Percentiles rank a stretch among this genome's conserved stretches.
Evolutionary conservation across 2,888 invertebrate genomes (phyloP).

Genomic region (Eupithecia tripunctaria): DNA sequence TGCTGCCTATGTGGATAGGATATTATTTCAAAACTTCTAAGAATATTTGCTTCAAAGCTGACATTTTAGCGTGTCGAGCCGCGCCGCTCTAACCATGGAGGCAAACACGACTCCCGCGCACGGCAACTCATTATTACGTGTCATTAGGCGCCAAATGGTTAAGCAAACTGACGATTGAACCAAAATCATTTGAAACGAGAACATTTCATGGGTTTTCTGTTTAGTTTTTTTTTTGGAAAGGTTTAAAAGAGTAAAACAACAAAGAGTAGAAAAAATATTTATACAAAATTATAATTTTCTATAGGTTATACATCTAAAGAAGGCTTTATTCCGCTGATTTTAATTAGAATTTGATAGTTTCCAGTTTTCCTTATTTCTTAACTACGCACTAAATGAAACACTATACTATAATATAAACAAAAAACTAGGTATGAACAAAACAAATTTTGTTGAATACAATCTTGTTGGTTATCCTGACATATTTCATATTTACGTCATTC

Average conservation of each 20-base stretch:
- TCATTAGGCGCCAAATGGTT: constrained; percentile 76
- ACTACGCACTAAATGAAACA: background rate
- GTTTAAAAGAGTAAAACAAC: background rate
- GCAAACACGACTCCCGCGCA: constrained; percentile 63
- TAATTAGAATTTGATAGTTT: background rate
- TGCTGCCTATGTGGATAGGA: constrained; percentile 15
- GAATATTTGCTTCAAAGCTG: constrained; percentile 39
- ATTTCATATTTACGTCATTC: background rate
- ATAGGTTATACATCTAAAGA: too few species aligned
- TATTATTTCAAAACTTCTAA: constrained; percentile 32
- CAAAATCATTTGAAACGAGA: constrained; percentile 35
- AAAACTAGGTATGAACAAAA: background rate
- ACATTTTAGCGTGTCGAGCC: constrained; percentile 50
- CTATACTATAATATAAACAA: too few species aligned
- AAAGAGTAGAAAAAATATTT: background rate
- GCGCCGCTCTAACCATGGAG: constrained; percentile 61
- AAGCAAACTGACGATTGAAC: constrained; percentile 51
- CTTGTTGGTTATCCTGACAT: background rate
- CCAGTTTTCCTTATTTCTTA: background rate
- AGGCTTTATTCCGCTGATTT: background rate
- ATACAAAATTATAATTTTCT: background rate
- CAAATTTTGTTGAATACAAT: background rate
- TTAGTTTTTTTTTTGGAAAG: background rate
- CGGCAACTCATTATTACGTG: constrained; percentile 74
- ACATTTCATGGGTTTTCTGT: constrained; percentile 19